phyloP scores from a whole-genome alignment of 2,888 invertebrate genomes.

The Chymomyza amoena region DNA sequence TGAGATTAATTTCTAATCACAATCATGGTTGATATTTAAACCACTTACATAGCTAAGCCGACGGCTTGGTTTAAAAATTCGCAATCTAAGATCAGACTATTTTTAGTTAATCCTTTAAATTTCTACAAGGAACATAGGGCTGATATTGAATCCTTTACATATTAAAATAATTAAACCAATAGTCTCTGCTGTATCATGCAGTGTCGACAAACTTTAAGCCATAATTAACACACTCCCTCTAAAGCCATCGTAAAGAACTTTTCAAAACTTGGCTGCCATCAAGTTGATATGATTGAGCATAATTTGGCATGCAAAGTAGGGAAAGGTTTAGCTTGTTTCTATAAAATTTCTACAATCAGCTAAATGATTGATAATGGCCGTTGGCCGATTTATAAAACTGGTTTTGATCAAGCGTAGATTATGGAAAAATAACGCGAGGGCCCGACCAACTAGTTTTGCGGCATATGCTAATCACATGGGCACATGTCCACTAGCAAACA shows the following conservation, averaged over 20 bases:
- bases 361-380: constrained; percentile 30
- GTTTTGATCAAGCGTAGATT: constrained; percentile 23
- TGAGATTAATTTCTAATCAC: no score
- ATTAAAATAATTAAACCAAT: no score
- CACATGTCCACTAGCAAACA: neutral
- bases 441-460: neutral
- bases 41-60: no score
- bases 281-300: constrained; percentile 1
- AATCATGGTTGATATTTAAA: no score
- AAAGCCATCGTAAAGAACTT: neutral
- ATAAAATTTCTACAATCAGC: constrained; percentile 25
- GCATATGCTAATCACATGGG: constrained; percentile 38
- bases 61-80: no score
- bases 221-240: neutral
- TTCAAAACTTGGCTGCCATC: neutral
- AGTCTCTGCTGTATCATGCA: no score
- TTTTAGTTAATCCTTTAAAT: no score
- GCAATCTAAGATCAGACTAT: no score
- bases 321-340: constrained; percentile 33
- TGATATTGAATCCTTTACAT: no score
- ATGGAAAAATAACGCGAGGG: neutral
- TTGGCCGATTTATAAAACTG: constrained; percentile 24
- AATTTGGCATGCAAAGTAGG: constrained; percentile 34
- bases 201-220: neutral
- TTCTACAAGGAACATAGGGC: no score